Conservation (phyloP, 1,140 invertebrate species). For the Caenorhabditis tropicalis region DNA sequence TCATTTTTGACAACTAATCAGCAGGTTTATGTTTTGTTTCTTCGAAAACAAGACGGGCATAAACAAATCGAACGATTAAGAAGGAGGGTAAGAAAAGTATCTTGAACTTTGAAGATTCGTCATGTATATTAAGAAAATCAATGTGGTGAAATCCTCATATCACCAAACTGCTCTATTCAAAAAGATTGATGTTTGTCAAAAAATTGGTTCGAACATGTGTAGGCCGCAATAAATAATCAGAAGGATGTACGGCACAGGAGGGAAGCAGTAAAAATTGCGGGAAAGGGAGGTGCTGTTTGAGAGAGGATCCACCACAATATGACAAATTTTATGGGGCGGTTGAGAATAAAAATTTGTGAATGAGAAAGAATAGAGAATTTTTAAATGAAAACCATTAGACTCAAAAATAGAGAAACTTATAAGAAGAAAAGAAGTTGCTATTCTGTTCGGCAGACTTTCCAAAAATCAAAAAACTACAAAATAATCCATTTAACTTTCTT, state of each 20-base stretch:
- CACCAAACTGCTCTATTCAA: slow-evolving; percentile 17
- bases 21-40: not conserved
- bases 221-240: slow-evolving; percentile 36
- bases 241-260: slow-evolving; percentile 28
- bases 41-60: not conserved
- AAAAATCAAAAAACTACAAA: too few relatives aligned
- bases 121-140: too few relatives aligned
- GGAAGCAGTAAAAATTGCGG: not conserved
- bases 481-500: not conserved
- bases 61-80: not conserved
- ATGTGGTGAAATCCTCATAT: not conserved
- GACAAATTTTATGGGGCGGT: slow-evolving; percentile 20
- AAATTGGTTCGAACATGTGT: slow-evolving; percentile 7
- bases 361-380: not conserved
- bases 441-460: too few relatives aligned
- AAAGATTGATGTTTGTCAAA: slow-evolving; percentile 6
- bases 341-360: slow-evolving; percentile 15
- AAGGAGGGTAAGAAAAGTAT: not conserved
- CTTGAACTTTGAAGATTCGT: too few relatives aligned
- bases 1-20: slow-evolving; percentile 25
- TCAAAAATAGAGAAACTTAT: not conserved
- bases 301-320: slow-evolving; percentile 3
- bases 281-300: slow-evolving; percentile 20
- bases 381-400: too few relatives aligned
- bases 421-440: too few relatives aligned